phyloP scores from a whole-genome alignment of 2,113 vertebrate species.

The Pedetes capensis region DNA sequence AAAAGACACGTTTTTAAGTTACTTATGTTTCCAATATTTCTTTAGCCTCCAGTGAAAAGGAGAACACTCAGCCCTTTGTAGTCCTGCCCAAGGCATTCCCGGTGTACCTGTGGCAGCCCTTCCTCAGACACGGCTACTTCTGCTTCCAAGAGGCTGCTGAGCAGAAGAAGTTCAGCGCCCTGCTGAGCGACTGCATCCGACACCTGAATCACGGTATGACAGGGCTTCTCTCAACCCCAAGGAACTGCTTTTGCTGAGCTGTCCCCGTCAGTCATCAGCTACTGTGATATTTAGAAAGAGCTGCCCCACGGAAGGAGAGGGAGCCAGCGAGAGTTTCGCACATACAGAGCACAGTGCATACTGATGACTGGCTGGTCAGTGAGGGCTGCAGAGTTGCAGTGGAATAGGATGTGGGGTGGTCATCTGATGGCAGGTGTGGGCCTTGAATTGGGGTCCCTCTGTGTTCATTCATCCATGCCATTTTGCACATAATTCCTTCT shows the following conservation, averaged over 20 bases:
- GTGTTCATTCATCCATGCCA: not conserved
- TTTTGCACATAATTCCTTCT: not conserved
- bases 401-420: no score
- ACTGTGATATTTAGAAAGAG: not conserved
- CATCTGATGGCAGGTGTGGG: rapidly evolving
- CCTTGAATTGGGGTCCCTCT: not conserved
- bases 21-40: not conserved
- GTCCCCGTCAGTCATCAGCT: not conserved
- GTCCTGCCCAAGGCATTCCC: conserved; percentile 89
- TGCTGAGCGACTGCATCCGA: conserved; percentile 89
- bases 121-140: conserved; percentile 89
- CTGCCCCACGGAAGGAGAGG: not conserved
- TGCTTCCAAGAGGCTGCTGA: conserved; percentile 84
- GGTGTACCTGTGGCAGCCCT: conserved; percentile 92
- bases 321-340: rapidly evolving
- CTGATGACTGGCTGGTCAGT: not conserved
- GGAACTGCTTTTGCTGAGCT: not conserved
- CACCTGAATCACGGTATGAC: conserved; percentile 90
- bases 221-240: rapidly evolving
- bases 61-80: conserved; percentile 82
- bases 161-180: conserved; percentile 84
- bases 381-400: rapidly evolving
- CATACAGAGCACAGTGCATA: no score
- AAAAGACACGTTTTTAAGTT: not conserved
- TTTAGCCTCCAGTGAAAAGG: conserved; percentile 84